Conservation (phyloP, 2,797 vertebrate genomes). For the Masticophis lateralis region DNA sequence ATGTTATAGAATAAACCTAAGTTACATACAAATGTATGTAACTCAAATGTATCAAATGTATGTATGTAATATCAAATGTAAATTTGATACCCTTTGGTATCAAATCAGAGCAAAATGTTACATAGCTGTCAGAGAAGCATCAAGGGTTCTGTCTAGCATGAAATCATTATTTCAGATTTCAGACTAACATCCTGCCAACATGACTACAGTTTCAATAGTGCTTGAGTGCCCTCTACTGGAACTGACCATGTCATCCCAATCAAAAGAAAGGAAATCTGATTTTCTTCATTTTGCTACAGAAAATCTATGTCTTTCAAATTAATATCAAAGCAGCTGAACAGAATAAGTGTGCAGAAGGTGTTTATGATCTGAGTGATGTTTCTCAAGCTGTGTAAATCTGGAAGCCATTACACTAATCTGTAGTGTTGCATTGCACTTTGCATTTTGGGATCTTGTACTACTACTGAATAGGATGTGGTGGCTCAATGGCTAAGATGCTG, state of each 20-base stretch:
- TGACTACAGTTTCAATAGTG: background rate
- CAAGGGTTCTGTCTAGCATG: background rate
- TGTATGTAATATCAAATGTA: no score
- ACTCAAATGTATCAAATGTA: no score
- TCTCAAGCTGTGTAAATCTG: background rate
- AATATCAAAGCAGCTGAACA: background rate
- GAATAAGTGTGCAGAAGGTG: background rate
- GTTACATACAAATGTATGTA: background rate
- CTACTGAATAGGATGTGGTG: background rate
- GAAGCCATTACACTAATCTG: background rate
- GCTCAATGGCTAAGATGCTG: no score
- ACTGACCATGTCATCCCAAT: background rate
- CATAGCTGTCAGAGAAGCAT: background rate
- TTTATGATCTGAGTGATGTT: background rate
- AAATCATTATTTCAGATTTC: background rate
- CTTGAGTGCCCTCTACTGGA: constrained; percentile 61
- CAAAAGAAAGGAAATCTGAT: background rate
- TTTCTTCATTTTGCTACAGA: background rate
- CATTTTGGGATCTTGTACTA: background rate
- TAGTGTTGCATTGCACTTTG: background rate
- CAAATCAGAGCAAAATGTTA: background rate
- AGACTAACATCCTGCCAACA: background rate
- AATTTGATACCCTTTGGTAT: background rate
- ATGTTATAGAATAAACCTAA: background rate
- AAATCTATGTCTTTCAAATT: background rate